Percentiles rank a stretch among this genome's conserved stretches.
These are phyloP conservation scores for Kobus ellipsiprymnus DNA, from an alignment of 2,113 vertebrate genomes.

Conservation along the genomic window DNA sequence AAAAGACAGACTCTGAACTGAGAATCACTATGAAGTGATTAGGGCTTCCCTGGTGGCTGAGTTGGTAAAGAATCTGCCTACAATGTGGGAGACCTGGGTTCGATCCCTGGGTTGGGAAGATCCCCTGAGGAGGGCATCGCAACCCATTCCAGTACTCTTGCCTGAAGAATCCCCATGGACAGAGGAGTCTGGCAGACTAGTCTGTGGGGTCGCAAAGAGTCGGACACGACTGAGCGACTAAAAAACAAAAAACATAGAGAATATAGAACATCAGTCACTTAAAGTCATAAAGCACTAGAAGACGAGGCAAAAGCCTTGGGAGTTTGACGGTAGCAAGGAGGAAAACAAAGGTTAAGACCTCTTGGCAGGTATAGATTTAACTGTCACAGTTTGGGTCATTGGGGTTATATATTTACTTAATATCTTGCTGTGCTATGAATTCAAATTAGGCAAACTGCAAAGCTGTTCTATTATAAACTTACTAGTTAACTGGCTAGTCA, in stretches of 20 bases:
- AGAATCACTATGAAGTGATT: not conserved
- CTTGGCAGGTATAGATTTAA: not conserved
- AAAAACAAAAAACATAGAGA: not conserved
- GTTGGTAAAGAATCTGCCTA: not conserved
- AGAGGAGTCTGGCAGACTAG: not conserved
- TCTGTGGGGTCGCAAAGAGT: not conserved
- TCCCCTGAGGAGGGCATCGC: not conserved
- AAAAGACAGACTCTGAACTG: not conserved
- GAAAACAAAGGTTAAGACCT: not conserved
- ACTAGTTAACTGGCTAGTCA: not conserved
- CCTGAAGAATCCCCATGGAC: not conserved
- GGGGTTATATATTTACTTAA: not conserved
- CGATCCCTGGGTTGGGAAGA: not conserved
- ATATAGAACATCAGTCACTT: not conserved
- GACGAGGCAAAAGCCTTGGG: not conserved
- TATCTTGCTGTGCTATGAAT: not conserved
- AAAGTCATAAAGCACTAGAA: not conserved
- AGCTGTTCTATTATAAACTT: not conserved
- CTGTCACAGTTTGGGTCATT: not conserved
- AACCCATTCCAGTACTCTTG: not conserved
- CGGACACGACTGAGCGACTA: not conserved
- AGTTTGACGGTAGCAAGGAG: not conserved
- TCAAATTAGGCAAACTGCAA: not conserved
- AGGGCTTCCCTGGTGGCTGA: not conserved
- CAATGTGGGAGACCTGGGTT: not conserved